phyloP scores from a whole-genome alignment of 2,888 invertebrate species.

The Parasteatoda lunata region DNA sequence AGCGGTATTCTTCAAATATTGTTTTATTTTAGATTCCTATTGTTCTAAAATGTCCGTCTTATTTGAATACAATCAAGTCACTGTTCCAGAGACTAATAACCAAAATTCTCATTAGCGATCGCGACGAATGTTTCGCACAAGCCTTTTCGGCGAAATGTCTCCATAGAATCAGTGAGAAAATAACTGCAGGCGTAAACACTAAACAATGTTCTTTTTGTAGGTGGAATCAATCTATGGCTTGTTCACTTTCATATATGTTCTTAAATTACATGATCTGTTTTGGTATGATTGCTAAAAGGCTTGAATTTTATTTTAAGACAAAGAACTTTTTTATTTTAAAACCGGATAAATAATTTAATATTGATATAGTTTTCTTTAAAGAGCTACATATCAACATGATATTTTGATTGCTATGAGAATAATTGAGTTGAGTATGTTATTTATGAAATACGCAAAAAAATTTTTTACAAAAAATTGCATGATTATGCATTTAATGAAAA shows the following conservation, averaged over 20 bases:
- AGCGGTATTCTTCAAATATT: too few relatives aligned
- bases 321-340: background rate
- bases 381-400: too few relatives aligned
- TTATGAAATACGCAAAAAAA: too few relatives aligned
- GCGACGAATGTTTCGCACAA: background rate
- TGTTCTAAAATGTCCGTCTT: background rate
- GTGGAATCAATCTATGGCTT: background rate
- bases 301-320: background rate
- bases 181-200: background rate
- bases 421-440: too few relatives aligned
- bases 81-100: background rate
- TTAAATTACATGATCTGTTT: slow-evolving; percentile 1
- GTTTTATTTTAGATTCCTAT: too few relatives aligned
- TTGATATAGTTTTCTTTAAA: too few relatives aligned
- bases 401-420: too few relatives aligned
- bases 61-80: background rate
- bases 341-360: too few relatives aligned
- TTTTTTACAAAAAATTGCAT: too few relatives aligned
- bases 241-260: background rate
- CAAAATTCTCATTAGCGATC: background rate
- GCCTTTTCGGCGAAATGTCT: background rate
- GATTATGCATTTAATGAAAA: too few relatives aligned
- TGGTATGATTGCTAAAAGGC: background rate
- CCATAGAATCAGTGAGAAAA: background rate
- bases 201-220: slow-evolving; percentile 1